Evolutionary conservation across 2,888 invertebrate species (phyloP).

Genomic region (Prosopocoilus inquinatus): DNA sequence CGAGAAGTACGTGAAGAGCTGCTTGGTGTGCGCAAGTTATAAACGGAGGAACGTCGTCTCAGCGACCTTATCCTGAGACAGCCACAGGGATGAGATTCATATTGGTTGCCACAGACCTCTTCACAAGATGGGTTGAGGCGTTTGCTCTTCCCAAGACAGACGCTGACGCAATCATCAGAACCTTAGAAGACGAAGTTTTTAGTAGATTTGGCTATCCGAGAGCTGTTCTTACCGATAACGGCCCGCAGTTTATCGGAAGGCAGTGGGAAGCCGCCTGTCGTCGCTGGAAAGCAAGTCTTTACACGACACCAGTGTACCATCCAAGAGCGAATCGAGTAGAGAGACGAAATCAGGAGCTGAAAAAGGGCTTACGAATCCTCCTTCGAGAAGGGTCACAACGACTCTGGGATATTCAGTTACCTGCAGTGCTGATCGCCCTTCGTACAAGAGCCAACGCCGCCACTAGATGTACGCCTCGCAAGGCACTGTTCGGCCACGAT

Average conservation of each 20-base stretch:
- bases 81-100: constrained; percentile 17
- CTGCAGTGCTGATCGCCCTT: background rate
- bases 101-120: constrained; percentile 28
- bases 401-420: constrained; percentile 16
- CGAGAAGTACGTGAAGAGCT: constrained; percentile 28
- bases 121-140: constrained; percentile 30
- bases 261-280: constrained; percentile 12
- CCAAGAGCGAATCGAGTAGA: constrained; percentile 30
- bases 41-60: constrained; percentile 11
- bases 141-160: constrained; percentile 19
- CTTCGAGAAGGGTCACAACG: background rate
- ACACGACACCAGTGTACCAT: constrained; percentile 30
- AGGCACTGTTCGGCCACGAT: constrained; percentile 17
- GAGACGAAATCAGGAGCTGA: constrained; percentile 30
- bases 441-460: constrained; percentile 20
- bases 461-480: constrained; percentile 9
- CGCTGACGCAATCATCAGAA: background rate
- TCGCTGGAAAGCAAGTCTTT: constrained; percentile 20
- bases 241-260: constrained; percentile 9
- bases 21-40: constrained; percentile 8
- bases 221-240: constrained; percentile 20
- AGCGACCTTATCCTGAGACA: constrained; percentile 14
- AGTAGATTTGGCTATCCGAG: constrained; percentile 17
- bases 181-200: constrained; percentile 20
- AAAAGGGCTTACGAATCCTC: constrained; percentile 22